These are phyloP conservation scores for Mythimna ferrago DNA, from an alignment of 2,888 invertebrate genomes.

Conservation along the genomic window DNA sequence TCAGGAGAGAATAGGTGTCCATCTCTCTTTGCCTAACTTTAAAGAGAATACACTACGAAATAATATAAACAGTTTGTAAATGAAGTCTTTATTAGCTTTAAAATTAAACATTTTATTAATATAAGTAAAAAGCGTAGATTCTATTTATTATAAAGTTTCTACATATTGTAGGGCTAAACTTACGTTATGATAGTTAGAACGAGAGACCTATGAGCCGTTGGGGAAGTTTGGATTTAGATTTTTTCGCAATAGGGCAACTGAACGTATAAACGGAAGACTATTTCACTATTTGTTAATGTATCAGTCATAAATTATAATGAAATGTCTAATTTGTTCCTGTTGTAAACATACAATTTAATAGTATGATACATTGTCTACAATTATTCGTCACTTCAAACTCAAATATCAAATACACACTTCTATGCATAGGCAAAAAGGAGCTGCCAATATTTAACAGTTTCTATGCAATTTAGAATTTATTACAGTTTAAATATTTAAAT, in stretches of 20 bases:
- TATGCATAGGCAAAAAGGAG: not conserved
- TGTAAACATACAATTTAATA: not conserved
- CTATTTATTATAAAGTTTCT: conserved; percentile 17
- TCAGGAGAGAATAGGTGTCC: not conserved
- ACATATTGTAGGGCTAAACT: conserved; percentile 17
- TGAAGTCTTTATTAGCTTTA: conserved; percentile 42
- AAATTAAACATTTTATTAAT: conserved; percentile 15
- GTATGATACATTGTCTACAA: not conserved
- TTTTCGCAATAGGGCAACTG: not conserved
- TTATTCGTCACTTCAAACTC: not conserved
- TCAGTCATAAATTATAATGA: not conserved
- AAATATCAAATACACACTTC: not conserved
- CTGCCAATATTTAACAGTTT: not conserved
- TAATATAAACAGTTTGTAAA: conserved; percentile 22
- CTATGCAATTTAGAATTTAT: not conserved
- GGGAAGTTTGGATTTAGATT: not conserved
- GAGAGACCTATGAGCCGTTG: not conserved
- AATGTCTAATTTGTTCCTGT: not conserved
- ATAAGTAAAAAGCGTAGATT: conserved; percentile 29
- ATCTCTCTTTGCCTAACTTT: no score
- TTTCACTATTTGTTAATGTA: not conserved
- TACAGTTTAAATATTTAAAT: no score
- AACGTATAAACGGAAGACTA: not conserved
- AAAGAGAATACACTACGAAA: not conserved
- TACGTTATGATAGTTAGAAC: not conserved